phyloP scores from a whole-genome alignment of 2,888 invertebrate genomes.

The Brenthis daphne region DNA sequence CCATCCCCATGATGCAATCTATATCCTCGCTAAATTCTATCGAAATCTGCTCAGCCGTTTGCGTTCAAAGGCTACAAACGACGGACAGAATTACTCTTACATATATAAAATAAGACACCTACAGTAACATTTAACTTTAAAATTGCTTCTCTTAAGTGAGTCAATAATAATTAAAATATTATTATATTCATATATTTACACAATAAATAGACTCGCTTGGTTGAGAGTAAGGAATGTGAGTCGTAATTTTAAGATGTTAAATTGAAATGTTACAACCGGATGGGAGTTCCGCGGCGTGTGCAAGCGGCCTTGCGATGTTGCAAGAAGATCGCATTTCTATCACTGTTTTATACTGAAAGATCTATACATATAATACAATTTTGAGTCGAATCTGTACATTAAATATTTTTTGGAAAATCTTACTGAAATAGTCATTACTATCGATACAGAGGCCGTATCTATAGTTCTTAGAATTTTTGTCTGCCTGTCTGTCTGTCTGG shows the following conservation, averaged over 20 bases:
- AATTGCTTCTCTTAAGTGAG: neutral
- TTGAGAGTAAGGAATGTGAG: slow-evolving; percentile 17
- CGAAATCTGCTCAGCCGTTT: no score
- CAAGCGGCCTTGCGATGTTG: slow-evolving; percentile 50
- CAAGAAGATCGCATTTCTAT: slow-evolving; percentile 51
- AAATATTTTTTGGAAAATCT: neutral
- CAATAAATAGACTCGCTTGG: slow-evolving; percentile 11
- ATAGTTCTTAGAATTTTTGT: no score
- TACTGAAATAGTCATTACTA: no score
- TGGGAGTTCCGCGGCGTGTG: slow-evolving; percentile 47
- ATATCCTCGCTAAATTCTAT: no score
- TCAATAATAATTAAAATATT: neutral
- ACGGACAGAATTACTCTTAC: no score
- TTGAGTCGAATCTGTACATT: no score
- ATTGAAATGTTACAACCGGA: slow-evolving; percentile 41
- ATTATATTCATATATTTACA: slow-evolving; percentile 4
- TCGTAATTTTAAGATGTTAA: slow-evolving; percentile 23
- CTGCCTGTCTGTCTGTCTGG: no score
- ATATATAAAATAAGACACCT: neutral
- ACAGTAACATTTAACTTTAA: neutral
- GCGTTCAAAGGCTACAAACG: no score
- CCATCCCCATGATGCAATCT: no score
- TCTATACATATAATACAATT: neutral
- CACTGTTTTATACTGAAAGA: slow-evolving; percentile 39
- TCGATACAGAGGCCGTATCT: no score